Percentiles rank a stretch among this genome's conserved stretches.
phyloP scores from a whole-genome alignment of 2,888 invertebrate species.

The Agonopterix arenella region DNA sequence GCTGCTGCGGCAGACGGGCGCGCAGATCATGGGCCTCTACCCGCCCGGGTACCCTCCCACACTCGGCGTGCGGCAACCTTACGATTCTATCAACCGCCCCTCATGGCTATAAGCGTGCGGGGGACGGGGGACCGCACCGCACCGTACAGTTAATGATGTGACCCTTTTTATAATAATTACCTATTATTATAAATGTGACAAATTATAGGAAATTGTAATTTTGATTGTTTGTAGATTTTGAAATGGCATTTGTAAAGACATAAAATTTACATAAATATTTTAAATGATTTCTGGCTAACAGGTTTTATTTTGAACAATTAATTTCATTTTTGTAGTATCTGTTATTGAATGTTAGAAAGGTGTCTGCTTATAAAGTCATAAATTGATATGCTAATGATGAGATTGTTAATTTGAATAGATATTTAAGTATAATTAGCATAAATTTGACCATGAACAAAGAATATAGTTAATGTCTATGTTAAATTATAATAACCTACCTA shows the following conservation, averaged over 20 bases:
- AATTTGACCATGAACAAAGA: background rate
- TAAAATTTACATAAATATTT: constrained; percentile 9
- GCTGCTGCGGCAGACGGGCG: constrained; percentile 75
- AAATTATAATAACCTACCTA: background rate
- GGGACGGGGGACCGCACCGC: background rate
- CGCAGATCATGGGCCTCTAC: constrained; percentile 79
- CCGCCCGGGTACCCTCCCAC: constrained; percentile 80
- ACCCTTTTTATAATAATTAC: constrained; percentile 22
- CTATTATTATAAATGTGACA: constrained; percentile 37
- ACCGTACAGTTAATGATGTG: constrained; percentile 1
- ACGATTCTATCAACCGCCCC: constrained; percentile 81
- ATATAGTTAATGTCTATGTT: background rate
- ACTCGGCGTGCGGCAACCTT: constrained; percentile 83
- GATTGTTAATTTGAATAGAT: background rate
- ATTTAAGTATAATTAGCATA: background rate
- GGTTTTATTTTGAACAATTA: background rate
- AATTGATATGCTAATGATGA: background rate
- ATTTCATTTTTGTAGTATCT: background rate
- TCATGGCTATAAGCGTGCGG: constrained; percentile 78
- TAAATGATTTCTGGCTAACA: background rate
- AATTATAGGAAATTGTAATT: constrained; percentile 57
- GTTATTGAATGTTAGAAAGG: background rate
- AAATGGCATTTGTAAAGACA: constrained; percentile 43
- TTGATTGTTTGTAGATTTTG: constrained; percentile 54
- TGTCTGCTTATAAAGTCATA: too few relatives aligned